Percentiles rank a stretch among this genome's conserved stretches.
Conservation (phyloP, 2,113 vertebrate genomes). For the Sardina pilchardus region DNA sequence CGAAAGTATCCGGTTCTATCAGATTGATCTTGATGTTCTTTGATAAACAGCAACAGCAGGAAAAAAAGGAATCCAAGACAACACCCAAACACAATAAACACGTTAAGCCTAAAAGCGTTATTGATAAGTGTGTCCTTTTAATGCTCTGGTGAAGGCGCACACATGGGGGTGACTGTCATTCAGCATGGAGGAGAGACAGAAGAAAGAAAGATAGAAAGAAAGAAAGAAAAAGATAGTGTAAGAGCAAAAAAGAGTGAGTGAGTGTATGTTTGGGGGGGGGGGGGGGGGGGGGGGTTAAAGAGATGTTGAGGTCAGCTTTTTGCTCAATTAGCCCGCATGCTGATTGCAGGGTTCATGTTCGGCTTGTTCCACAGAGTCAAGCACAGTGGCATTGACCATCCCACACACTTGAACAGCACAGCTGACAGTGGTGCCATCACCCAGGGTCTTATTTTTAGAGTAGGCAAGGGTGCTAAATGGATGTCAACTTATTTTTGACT, state of each 20-base stretch:
- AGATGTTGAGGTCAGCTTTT: constrained; percentile 53
- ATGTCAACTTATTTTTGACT: neutral
- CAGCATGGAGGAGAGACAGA: neutral
- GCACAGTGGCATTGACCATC: constrained; percentile 54
- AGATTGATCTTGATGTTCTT: neutral
- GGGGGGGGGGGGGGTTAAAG: constrained; percentile 20
- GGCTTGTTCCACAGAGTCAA: constrained; percentile 59
- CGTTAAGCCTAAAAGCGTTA: neutral
- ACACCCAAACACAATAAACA: neutral
- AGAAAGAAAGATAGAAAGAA: neutral
- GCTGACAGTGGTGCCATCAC: constrained; percentile 56
- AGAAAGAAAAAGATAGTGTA: neutral
- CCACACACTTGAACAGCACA: constrained; percentile 61
- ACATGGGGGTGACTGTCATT: neutral
- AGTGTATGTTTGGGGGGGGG: neutral
- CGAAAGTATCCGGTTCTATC: neutral
- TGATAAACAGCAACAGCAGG: neutral
- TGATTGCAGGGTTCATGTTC: constrained; percentile 40
- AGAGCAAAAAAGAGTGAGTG: neutral
- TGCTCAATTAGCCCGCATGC: neutral
- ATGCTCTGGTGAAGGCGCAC: neutral
- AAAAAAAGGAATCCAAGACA: neutral
- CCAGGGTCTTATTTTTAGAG: neutral
- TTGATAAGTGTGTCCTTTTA: neutral
- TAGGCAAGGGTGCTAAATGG: neutral